Evolutionary conservation across 92 coral and sea anemone species (phyloP), one percentile per base, ranked within the genome.

Genomic region (Parazoanthus swiftii): DNA sequence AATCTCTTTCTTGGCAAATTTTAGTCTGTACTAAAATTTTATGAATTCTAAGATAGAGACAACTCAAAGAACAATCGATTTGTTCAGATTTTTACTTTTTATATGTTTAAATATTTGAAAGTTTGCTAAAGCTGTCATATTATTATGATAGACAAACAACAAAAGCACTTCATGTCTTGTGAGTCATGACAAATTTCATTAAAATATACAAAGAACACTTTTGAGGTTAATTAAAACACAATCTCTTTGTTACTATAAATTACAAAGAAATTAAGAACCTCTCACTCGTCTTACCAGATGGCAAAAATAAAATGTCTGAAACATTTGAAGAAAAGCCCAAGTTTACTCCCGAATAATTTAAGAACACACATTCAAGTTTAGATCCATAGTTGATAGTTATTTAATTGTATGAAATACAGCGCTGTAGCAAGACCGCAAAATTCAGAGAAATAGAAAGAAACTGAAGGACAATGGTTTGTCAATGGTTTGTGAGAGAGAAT

Each of bases 131-230:
- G 21, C 18, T 54, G 29, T 56, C 33, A 20, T 58, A 42, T 9
- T 56, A 80, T n/a, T 80, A 80, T 18, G 68, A 33, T 80, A 56
- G 33, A 80, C 29, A 80, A 54, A 54, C 15, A 80, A 0, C 59
- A 3, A 29, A 29, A 18, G 48, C 72, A 54, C 72, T 80, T 35
- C 26, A 79, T n/a, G 54, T 54, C 43, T 15, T 37, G 9, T 29
- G 6, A 13, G 68, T 5, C 35, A 26, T 56, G 85, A 16, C 85
- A 38, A 3, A 14, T 58, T 56, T 80, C 71, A 80, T 74, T 80
- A 80, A 80, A 56, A 80, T 36, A 16, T 56, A 80, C 50, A 36
- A 56, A 58, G 25, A 29, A 21, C 46, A 80, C 72, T 80, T 80
- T 80, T 80, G 48, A 58, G 46, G 72, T 80, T 80, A 80, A 33